Percentiles rank a stretch among this genome's conserved stretches.
Conservation (phyloP, 2,888 invertebrate species). For the Acleris holmiana region DNA sequence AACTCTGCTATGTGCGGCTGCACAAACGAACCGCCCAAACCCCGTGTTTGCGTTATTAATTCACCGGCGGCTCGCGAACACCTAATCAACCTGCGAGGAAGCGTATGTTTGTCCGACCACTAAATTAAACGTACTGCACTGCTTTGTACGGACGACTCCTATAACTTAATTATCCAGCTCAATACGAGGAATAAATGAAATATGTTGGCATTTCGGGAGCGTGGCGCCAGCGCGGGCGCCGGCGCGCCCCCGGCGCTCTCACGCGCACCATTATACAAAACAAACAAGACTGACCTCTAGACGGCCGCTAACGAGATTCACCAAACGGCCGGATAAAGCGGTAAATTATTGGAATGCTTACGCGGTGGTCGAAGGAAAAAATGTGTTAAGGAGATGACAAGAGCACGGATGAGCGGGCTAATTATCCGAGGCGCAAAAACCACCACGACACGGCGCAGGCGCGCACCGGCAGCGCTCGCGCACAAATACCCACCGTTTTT, state of each 20-base stretch:
- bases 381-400: slow-evolving; percentile 80
- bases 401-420: slow-evolving; percentile 72
- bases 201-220: slow-evolving; percentile 76
- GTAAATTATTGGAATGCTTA: slow-evolving; percentile 81
- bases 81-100: slow-evolving; percentile 56
- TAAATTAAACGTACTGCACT: slow-evolving; percentile 60
- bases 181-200: slow-evolving; percentile 78
- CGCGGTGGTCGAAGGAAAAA: slow-evolving; percentile 77
- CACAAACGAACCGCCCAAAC: slow-evolving; percentile 81
- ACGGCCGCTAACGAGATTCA: slow-evolving; percentile 82
- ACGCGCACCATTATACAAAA: slow-evolving; percentile 81
- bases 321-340: slow-evolving; percentile 80
- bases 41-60: slow-evolving; percentile 69
- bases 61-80: slow-evolving; percentile 54
- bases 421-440: slow-evolving; percentile 73
- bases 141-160: slow-evolving; percentile 51
- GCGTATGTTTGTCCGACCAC: slow-evolving; percentile 62
- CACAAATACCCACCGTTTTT: slow-evolving; percentile 64
- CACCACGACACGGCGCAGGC: slow-evolving; percentile 55
- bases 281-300: slow-evolving; percentile 83
- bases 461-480: slow-evolving; percentile 65
- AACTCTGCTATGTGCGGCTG: slow-evolving; percentile 61
- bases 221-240: slow-evolving; percentile 79
- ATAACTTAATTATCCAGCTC: slow-evolving; percentile 79
- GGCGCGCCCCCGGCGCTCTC: slow-evolving; percentile 76